Evolutionary conservation across 37 sponge, comb jelly and placozoan species (phyloP), one percentile per base, ranked within the genome.

Genomic region (Cliona cf. orientalis): DNA sequence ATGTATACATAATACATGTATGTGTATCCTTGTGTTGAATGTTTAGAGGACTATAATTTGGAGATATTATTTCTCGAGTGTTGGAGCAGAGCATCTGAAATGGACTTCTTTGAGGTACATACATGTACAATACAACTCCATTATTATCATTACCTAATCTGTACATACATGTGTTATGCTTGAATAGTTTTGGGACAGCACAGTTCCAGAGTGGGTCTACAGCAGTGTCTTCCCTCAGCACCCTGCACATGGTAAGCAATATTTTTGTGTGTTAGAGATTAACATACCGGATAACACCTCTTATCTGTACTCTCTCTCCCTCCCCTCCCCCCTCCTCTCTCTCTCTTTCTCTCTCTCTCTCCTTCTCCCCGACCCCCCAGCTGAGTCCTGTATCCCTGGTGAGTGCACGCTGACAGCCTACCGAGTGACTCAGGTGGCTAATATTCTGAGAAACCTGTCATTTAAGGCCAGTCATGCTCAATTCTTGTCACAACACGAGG

Each of bases 361-460:
- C 28, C 14, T 4, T 9, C 14, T 3, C 11, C 60, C 28, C 60
- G 5, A 36, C 67, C 37, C 32, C 67, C 63, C n/a, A n/a, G n/a
- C n/a, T n/a, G n/a, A n/a, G n/a, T n/a, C n/a, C n/a, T 17, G 67
- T 14, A 37, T 28, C 23, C 36, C 11, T 28, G 38, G 36, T 25
- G 69, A 56, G 43, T 37, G 37, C 42, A 76, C 6, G 35, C 46
- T 82, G 28, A 83, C 82, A 62, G 46, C 66, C 38, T 69, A 61
- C 21, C 75, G 83, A 26, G 83, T 79, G 11, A 59, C 70, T 7
- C 90, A 90, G 74, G 65, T 90, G 22, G 39, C 56, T 41, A 79
- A 37, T 29, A 75, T 90, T 46, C 64, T 90, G 11, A 80, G 75
- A 25, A 90, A 90, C 64, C 76, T 90, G 3, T 84, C 85, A 21